These are phyloP conservation scores for Baronia brevicornis DNA, from an alignment of 2,888 invertebrate genomes.

Conservation along the genomic window DNA sequence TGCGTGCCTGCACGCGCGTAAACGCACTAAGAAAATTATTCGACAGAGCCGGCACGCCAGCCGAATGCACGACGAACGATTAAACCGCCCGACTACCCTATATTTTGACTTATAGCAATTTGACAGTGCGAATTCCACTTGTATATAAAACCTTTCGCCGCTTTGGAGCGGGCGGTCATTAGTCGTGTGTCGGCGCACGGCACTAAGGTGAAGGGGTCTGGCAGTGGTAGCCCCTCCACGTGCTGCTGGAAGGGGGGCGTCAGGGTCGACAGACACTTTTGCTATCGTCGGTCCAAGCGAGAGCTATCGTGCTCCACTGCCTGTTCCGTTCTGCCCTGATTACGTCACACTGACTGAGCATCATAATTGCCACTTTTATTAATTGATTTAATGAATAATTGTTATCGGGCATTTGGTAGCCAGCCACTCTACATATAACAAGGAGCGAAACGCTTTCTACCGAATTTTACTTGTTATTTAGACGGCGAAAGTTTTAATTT, in stretches of 20 bases:
- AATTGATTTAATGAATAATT: constrained; percentile 3
- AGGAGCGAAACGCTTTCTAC: constrained; percentile 1
- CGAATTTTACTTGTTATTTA: not conserved
- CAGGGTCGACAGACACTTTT: constrained; percentile 73
- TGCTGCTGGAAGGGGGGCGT: constrained; percentile 48
- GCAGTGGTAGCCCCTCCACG: constrained; percentile 62
- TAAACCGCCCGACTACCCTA: constrained; percentile 76
- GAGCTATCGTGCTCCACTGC: constrained; percentile 45
- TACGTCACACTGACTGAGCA: constrained; percentile 37
- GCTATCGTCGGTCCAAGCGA: constrained; percentile 59
- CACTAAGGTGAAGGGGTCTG: constrained; percentile 54
- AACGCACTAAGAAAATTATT: constrained; percentile 22
- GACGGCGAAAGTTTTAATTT: too few relatives aligned
- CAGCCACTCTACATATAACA: not conserved
- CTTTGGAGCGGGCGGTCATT: constrained; percentile 67
- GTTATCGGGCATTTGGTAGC: not conserved
- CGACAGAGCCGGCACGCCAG: constrained; percentile 27
- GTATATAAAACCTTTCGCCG: constrained; percentile 80
- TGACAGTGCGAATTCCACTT: constrained; percentile 76
- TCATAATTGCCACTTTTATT: constrained; percentile 6
- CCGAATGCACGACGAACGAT: constrained; percentile 46
- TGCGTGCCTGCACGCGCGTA: constrained; percentile 37
- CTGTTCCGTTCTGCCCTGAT: constrained; percentile 42
- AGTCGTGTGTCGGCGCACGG: constrained; percentile 40
- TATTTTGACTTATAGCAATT: constrained; percentile 78